Base-by-base conservation (phyloP, 64 coral and sea anemone genomes). In the Montipora foliosa region DNA sequence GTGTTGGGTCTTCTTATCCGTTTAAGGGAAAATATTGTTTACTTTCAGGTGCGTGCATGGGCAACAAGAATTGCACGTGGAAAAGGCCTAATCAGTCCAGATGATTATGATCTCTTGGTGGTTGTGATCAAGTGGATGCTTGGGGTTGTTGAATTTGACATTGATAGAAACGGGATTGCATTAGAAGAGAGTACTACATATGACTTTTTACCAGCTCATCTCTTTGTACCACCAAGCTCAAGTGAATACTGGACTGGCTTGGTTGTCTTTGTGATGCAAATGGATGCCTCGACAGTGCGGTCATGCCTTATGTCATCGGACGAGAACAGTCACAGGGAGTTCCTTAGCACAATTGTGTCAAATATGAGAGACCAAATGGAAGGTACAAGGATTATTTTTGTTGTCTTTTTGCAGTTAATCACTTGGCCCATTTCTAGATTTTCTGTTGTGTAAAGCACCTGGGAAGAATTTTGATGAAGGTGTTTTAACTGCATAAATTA, bases 101-200 rank as follows among this genome's bases (percentile, higher is more conserved):
- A 96, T 80, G 95, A 96, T 15, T 94, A 96, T 85, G 95, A 96
- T 67, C 47, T 71, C n/a, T 71, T 96, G 19, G 82, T 79, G 47
- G 83, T 91, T 25, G 92, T 93, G 10, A 94, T 94, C 25, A 44
- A 83, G 46, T 94, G 91, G 95, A 96, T 96, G 78, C 67, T 90
- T 8, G 61, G 49, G 47, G 92, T 96, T 25, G 74, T 94, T 22
- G 74, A 87, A 44, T 74, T 94, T 3, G 87, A 94, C 19, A 21
- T 71, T 22, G 20, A 6, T 24, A 71, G 10, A 5, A 15, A 15
- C 0, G 4, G 5, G 19, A 71, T 0, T 21, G 68, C 68, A 2
- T 21, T 21, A 24, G 68, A 24, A 20, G 53, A 57, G 6, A 11
- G 62, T 52, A 5, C 62, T 10, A 13, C 29, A 37, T 22, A 71